These are phyloP conservation scores for Nephrotoma appendiculata DNA, from an alignment of 2,888 invertebrate genomes.

Conservation along the genomic window DNA sequence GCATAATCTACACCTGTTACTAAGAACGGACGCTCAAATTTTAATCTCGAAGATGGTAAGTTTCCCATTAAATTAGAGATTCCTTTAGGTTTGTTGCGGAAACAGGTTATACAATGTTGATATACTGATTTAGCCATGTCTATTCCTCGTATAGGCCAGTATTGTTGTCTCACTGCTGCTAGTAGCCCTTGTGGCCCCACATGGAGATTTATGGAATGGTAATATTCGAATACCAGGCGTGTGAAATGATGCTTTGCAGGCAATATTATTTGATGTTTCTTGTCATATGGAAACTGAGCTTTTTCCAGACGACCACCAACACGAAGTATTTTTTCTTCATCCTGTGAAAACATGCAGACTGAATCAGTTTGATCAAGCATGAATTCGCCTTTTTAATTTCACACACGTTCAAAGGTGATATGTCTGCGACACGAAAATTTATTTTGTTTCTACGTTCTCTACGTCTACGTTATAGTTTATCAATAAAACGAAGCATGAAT, in stretches of 20 bases:
- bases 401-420: no score
- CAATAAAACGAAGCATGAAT: no score
- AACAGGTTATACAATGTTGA: not conserved
- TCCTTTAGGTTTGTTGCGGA: not conserved
- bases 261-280: not conserved
- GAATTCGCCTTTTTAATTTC: no score
- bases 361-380: no score
- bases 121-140: not conserved
- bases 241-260: no score
- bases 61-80: not conserved
- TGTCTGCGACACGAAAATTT: no score
- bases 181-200: not conserved
- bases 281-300: not conserved
- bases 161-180: not conserved
- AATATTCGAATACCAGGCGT: no score
- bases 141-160: not conserved
- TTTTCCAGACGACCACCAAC: not conserved
- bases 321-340: not conserved
- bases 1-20: not conserved
- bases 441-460: no score
- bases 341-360: not conserved
- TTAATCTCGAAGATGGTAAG: not conserved
- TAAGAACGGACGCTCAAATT: not conserved
- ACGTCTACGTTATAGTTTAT: rapidly evolving
- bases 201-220: not conserved